A percentile compares a stretch with the other conserved stretches of the same genome.
Conservation (phyloP, 2,797 vertebrate species). For the Rhodeus uyekii region DNA sequence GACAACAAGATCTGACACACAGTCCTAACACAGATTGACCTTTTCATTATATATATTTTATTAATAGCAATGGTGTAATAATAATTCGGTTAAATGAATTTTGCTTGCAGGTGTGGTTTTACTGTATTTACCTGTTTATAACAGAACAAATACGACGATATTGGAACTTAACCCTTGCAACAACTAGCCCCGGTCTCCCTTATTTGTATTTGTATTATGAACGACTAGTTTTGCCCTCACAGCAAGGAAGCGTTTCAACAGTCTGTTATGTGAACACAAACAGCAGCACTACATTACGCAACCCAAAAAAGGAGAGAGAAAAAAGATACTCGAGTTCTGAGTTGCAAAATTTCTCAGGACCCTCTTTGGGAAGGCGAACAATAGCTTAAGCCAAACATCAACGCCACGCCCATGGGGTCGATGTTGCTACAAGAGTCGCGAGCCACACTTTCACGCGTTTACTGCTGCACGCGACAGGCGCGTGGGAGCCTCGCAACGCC, state of each 20-base stretch:
- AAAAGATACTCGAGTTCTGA: not conserved
- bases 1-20: not conserved
- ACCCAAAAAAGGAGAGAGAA: not conserved
- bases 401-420: conserved; percentile 75
- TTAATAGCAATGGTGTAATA: too few relatives aligned
- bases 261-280: not conserved
- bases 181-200: not conserved
- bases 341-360: conserved; percentile 19
- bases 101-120: not conserved
- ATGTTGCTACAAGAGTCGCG: conserved; percentile 72
- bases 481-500: conserved; percentile 60
- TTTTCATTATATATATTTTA: too few relatives aligned
- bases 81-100: not conserved
- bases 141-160: not conserved
- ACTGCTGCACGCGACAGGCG: conserved; percentile 75
- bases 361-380: conserved; percentile 58
- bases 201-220: not conserved
- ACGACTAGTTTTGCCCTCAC: not conserved
- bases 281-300: not conserved
- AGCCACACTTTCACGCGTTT: conserved; percentile 59
- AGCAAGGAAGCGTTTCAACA: not conserved
- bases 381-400: conserved; percentile 48
- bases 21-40: not conserved
- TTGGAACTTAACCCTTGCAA: not conserved
- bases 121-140: not conserved